Base-by-base conservation (phyloP, 2,113 vertebrate species). In the Dromaius novaehollandiae region DNA sequence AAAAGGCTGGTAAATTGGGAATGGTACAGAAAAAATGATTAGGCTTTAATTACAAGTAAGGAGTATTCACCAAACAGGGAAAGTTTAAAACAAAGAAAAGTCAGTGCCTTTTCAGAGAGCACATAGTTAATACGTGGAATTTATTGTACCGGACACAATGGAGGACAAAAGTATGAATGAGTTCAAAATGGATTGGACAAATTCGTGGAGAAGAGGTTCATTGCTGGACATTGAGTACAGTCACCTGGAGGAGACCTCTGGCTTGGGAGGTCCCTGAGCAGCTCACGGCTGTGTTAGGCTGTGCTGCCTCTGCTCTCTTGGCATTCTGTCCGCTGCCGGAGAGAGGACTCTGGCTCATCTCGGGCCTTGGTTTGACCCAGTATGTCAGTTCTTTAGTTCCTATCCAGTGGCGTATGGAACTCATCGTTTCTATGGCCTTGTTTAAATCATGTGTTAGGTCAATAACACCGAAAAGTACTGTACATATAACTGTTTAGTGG, bases 401-500 rank as follows among this genome's bases (percentile, higher is more conserved):
- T 26, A 7, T n/a, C 13, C 82, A 15, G 46, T 4, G 12, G 18
- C 10, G 2, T 17, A 0, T 1, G 36, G 68, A 55, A 28, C 22
- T 3, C 38, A 58, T 36, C 40, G 3, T 7, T 20, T 65, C 34
- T 66, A 11, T 44, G 70, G 36, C 51, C 73, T 30, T 42, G 73
- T 16, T 42, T 40, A 42, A 42, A 22, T 42, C 28, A 32, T 42
- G 20, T 30, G 71, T 4, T 28, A 32, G 44, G 9, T 2, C 80
- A 46, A 51, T 53, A 25, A 8, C 36, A 13, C 38, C 38, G 7
- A 12, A 5, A 53, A 12, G n/a, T 25, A 40, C 30, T 0, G 2
- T 28, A 38, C 48, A 6, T 0, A 0, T 24, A 10, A 42, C 18
- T n/a, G 25, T 25, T 60, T 11, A 17, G 51, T 2, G 38, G 55